phyloP scores from a whole-genome alignment of 2,888 invertebrate species.

The Stenodera caucasica region DNA sequence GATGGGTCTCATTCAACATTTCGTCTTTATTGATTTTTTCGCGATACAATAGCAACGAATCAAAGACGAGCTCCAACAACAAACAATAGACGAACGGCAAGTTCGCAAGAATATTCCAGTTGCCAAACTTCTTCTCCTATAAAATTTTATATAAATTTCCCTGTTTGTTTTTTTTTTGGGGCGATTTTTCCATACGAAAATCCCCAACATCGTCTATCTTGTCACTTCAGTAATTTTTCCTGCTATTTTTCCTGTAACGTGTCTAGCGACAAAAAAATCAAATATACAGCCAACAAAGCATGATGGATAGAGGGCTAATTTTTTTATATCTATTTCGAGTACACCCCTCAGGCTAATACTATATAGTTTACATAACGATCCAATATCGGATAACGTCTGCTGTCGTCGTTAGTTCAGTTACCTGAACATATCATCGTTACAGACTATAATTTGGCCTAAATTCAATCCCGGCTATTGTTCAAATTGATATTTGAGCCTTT shows the following conservation, averaged over 20 bases:
- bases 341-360: not conserved
- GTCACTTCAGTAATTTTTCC: no score
- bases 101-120: no score
- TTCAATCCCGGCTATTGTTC: not conserved
- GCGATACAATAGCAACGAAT: not conserved
- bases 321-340: not conserved
- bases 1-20: not conserved
- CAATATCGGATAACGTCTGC: not conserved
- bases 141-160: no score
- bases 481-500: not conserved
- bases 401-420: not conserved
- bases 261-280: no score
- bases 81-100: not conserved
- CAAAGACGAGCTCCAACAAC: not conserved
- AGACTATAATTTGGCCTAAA: not conserved
- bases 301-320: not conserved
- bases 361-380: not conserved
- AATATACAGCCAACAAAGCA: not conserved
- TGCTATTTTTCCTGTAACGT: no score
- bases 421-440: not conserved
- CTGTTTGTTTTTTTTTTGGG: no score
- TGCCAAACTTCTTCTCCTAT: not conserved
- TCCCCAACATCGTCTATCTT: not conserved
- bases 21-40: not conserved
- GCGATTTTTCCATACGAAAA: no score